Base-by-base conservation (phyloP, 2,888 invertebrate species). In the Aspidiotus destructor region DNA sequence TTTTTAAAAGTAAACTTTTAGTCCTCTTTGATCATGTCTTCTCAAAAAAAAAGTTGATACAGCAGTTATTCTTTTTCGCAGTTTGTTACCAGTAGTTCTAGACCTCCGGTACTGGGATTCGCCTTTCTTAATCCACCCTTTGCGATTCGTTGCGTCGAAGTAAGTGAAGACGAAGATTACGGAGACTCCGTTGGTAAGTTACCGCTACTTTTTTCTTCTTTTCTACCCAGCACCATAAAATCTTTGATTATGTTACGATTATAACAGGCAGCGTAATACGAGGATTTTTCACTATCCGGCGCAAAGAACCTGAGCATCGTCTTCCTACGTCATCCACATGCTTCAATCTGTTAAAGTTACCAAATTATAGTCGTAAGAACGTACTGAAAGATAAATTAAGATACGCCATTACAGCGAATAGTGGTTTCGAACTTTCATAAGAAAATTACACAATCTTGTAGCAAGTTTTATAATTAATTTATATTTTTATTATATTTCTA, bases 261-360 rank as follows among this genome's bases (percentile, higher is more conserved):
- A n/a, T 54, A 55, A 16, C 57, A 83, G 96, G 95, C 16, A 95
- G 95, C 77, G 97, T 99, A 0, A 89, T 99, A 71, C 85, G 98
- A 70, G 99, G 98, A 16, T 99, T 99, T 79, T 94, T 99, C 77
- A 96, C 97, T 11, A 95, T 99, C 75, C 84, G 95, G 62, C 93
- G 93, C 77, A 92, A 92, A 76, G 95, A 95, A 77, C 93, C 95
- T 0, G 84, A 93, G 63, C 92, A 95, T 76, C 85, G 97, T 48
- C 82, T 99, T 57, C 98, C 99, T n/a, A 98, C 99, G 0, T 96
- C 97, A 0, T 98, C 98, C 0, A 99, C 99, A 0, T 99, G 99
- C 77, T 99, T 99, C 80, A 99, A 99, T 80, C 84, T 99, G 54
- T 84, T 99, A 60, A 99, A 99, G 78, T 82, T 96, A 75, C 99